Base-by-base conservation (phyloP, 2,888 invertebrate genomes). In the Eristalis intricaria region DNA sequence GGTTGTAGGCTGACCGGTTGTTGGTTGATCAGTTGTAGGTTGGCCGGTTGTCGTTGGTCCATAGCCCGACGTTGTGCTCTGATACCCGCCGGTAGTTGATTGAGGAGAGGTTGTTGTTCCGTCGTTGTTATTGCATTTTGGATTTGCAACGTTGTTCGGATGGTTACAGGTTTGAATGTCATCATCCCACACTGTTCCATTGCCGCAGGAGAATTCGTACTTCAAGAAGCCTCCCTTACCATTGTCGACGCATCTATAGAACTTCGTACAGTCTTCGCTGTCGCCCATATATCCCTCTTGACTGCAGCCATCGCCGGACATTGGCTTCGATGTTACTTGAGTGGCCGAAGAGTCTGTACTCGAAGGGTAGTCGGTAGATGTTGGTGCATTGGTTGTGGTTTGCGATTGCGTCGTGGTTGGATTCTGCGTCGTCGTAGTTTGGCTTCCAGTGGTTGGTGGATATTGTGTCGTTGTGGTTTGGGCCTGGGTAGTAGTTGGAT, bases 221-320 rank as follows among this genome's bases (percentile, higher is more conserved):
- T 94, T 95, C 0, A 93, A 94, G 75, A 93, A 95, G 23, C 94
- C 94, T 19, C 94, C 95, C 81, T 94, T 94, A 56, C 95, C 95
- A 90, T 95, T 94, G 83, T 94, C 93, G 0, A 95, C 95, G 90
- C 96, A 96, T 61, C 96, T 94, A 90, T 96, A 95, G 91, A 96
- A 96, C 90, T 95, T 95, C 50, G 94, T 94, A 89, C 96, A 96
- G 78, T 95, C 93, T 22, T 89, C 90, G 1, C 92, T 91, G 90
- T 94, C 93, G 0, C 91, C 91, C 56, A 93, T 90, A 84, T 93
- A 94, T 38, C 94, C 94, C 71, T 93, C 94, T 1, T 90, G 82
- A 4, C 71, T 90, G 68, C 94, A 94, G 63, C 90, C 94, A 90
- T 81, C 89, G 63, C 78, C 86, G 0, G 89, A 71, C 15, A 89